Conservation (phyloP, 2,888 invertebrate genomes). For the Oligia latruncula region DNA sequence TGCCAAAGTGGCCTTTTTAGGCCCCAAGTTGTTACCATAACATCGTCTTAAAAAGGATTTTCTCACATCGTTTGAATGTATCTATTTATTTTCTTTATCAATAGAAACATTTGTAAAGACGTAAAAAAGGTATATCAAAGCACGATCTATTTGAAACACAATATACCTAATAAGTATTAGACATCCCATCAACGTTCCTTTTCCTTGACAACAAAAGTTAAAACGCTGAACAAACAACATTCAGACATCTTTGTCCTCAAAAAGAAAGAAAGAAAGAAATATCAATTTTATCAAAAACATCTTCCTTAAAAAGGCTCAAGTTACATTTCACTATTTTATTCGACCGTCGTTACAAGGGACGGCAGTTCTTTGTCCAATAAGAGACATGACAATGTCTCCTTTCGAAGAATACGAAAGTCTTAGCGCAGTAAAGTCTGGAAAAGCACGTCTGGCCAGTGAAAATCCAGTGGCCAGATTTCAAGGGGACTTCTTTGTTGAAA, state of each 20-base stretch:
- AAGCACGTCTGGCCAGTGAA: slow-evolving; percentile 26
- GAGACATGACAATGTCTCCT: slow-evolving; percentile 36
- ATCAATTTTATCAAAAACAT: slow-evolving; percentile 23
- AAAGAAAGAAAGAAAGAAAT: no score
- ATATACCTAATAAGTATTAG: not conserved
- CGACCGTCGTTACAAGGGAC: slow-evolving; percentile 23
- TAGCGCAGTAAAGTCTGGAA: slow-evolving; percentile 36
- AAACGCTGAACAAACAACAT: slow-evolving; percentile 39
- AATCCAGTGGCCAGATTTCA: slow-evolving; percentile 50
- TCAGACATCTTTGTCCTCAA: slow-evolving; percentile 15
- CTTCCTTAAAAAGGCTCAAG: slow-evolving; percentile 12
- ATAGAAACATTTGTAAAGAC: not conserved
- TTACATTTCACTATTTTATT: slow-evolving; percentile 37
- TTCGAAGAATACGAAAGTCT: slow-evolving; percentile 22
- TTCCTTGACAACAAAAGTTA: slow-evolving; percentile 11
- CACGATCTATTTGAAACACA: not conserved
- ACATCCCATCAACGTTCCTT: not conserved
- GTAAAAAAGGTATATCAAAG: not conserved
- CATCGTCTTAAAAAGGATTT: no score
- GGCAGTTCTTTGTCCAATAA: slow-evolving; percentile 41
- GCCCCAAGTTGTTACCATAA: no score
- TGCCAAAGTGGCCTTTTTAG: no score
- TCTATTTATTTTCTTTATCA: not conserved
- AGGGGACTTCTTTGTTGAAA: slow-evolving; percentile 39
- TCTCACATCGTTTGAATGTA: not conserved